phyloP scores from a whole-genome alignment of 2,113 vertebrate species.

The Cynopterus brachyotis region DNA sequence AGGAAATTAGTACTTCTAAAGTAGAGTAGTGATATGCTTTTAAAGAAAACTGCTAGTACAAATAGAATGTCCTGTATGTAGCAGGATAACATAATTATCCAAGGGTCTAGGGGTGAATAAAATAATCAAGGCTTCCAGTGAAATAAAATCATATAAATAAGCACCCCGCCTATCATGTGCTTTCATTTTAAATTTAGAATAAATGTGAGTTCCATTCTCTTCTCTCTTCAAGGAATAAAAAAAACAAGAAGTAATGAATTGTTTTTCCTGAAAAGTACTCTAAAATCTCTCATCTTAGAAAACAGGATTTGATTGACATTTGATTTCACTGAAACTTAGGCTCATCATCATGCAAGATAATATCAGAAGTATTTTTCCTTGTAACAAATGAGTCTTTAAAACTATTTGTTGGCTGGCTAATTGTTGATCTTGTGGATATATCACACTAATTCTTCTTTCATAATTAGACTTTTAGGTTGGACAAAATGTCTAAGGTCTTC shows the following conservation, averaged over 20 bases:
- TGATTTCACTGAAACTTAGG: not conserved
- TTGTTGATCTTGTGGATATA: not conserved
- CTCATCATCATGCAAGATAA: not conserved
- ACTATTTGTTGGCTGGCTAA: not conserved
- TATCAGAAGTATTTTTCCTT: not conserved
- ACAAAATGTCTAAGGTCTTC: not conserved
- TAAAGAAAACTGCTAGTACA: not conserved
- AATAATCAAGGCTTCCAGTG: not conserved
- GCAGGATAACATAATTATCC: not conserved
- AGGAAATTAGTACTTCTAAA: not conserved
- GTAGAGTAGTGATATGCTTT: not conserved
- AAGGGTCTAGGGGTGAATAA: not conserved
- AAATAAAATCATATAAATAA: not conserved
- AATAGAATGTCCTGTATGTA: not conserved
- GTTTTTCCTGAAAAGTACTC: not conserved
- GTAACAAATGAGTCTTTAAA: not conserved
- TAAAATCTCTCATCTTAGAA: not conserved
- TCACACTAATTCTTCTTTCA: not conserved
- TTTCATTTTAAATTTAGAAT: not conserved
- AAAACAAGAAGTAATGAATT: not conserved
- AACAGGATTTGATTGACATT: not conserved
- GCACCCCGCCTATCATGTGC: not conserved
- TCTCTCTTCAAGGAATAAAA: not conserved
- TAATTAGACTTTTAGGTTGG: not conserved
- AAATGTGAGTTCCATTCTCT: not conserved